phyloP scores from a whole-genome alignment of 2,888 invertebrate genomes.

The Drosophila diplacantha region DNA sequence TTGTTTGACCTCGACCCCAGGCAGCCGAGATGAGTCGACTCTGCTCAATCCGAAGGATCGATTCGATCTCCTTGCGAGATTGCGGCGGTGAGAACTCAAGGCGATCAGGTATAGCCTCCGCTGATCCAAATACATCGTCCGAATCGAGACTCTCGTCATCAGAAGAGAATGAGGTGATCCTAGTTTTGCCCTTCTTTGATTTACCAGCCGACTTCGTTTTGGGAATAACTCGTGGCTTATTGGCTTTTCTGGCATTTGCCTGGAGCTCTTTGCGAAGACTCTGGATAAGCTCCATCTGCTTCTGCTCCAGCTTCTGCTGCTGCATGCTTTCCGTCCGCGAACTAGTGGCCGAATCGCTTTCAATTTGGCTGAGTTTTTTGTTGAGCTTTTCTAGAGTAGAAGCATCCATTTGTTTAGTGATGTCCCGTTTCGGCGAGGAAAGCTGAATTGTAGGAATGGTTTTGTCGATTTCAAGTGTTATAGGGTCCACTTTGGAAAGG shows the following conservation, averaged over 20 bases:
- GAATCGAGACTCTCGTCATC: conserved; percentile 88
- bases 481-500: conserved; percentile 85
- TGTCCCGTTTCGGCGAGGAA: conserved; percentile 85
- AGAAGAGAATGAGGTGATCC: conserved; percentile 87
- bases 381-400: conserved; percentile 83
- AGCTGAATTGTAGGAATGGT: conserved; percentile 80
- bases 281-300: conserved; percentile 80
- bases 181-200: conserved; percentile 83
- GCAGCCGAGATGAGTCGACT: conserved; percentile 84
- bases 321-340: conserved; percentile 85
- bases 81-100: conserved; percentile 87
- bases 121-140: conserved; percentile 87
- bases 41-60: conserved; percentile 85
- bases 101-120: conserved; percentile 85
- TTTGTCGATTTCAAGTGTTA: conserved; percentile 85
- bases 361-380: conserved; percentile 86
- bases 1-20: conserved; percentile 84
- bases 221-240: conserved; percentile 82
- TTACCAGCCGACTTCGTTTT: conserved; percentile 81
- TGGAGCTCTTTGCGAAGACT: conserved; percentile 82
- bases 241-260: conserved; percentile 80
- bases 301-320: conserved; percentile 80
- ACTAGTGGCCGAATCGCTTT: conserved; percentile 87
- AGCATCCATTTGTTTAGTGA: conserved; percentile 84
- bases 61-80: conserved; percentile 86